Percentiles rank a stretch among this genome's conserved stretches.
These are phyloP conservation scores for Motacilla tschutschensis DNA, from an alignment of 2,113 vertebrate genomes.

Conservation along the genomic window DNA sequence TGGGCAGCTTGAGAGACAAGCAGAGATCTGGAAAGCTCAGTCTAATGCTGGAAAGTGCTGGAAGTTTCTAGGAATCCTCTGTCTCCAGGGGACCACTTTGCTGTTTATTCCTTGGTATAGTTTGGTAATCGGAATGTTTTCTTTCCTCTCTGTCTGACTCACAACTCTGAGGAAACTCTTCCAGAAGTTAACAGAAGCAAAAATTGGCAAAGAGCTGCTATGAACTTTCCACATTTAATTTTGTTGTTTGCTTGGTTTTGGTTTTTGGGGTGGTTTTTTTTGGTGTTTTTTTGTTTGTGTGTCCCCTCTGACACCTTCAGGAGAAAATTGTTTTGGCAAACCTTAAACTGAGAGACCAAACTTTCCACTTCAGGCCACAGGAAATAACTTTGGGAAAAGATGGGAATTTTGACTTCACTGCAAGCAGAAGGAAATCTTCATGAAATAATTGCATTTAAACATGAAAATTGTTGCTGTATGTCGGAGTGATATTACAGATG, in stretches of 20 bases:
- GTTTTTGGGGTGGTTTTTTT: not conserved
- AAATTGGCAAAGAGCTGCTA: not conserved
- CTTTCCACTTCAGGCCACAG: accelerated
- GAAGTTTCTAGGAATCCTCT: not conserved
- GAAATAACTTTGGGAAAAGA: not conserved
- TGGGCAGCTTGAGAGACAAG: not conserved
- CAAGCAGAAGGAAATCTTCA: not conserved
- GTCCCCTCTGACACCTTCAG: not conserved
- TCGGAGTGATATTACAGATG: not conserved
- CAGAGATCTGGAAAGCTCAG: not conserved
- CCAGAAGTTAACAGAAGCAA: not conserved
- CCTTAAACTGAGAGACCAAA: not conserved
- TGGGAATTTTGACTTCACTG: not conserved
- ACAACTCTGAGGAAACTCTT: not conserved
- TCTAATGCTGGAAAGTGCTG: not conserved
- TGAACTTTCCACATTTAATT: not conserved
- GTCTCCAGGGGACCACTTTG: not conserved
- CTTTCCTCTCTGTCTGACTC: not conserved
- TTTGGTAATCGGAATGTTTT: not conserved
- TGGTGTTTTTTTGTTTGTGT: not conserved
- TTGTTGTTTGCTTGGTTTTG: not conserved
- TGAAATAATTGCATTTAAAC: not conserved
- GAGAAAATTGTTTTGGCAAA: accelerated
- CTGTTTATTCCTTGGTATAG: not conserved
- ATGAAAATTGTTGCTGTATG: not conserved